Conservation (phyloP, 2,888 invertebrate species). For the Ormyrus labotus region DNA sequence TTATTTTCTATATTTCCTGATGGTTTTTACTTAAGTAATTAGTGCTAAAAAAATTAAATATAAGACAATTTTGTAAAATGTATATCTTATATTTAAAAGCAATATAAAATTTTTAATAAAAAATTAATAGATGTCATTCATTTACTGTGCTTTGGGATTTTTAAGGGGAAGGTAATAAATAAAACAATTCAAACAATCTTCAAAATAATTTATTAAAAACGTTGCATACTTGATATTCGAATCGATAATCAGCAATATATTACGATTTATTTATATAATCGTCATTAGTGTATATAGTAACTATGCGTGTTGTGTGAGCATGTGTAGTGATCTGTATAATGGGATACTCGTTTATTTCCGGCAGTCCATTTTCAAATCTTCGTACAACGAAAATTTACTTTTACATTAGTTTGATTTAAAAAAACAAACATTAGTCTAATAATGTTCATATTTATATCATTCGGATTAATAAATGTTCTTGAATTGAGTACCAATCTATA, state of each 20-base stretch:
- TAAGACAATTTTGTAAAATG: too few relatives aligned
- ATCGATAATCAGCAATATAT: slow-evolving; percentile 66
- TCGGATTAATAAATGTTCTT: not conserved
- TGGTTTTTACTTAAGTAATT: too few relatives aligned
- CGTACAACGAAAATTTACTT: slow-evolving; percentile 45
- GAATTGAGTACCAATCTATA: not conserved
- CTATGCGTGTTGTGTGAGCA: slow-evolving; percentile 71
- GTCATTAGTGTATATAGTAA: slow-evolving; percentile 68
- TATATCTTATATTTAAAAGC: too few relatives aligned
- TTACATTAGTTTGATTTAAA: not conserved
- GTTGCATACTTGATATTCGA: slow-evolving; percentile 71
- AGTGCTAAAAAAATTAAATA: too few relatives aligned
- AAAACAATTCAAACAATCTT: slow-evolving; percentile 65
- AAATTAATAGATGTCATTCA: not conserved
- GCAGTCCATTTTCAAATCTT: slow-evolving; percentile 47
- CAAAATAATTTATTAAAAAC: slow-evolving; percentile 75
- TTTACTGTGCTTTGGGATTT: not conserved
- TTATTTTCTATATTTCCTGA: too few relatives aligned
- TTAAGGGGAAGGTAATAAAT: slow-evolving; percentile 22
- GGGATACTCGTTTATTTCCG: slow-evolving; percentile 47
- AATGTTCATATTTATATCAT: slow-evolving; percentile 2
- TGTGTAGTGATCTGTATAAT: slow-evolving; percentile 64
- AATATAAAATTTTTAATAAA: too few relatives aligned
- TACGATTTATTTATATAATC: slow-evolving; percentile 61
- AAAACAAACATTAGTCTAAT: not conserved